Base-by-base conservation (phyloP, 2,113 vertebrate genomes). In the Syrmaticus mikado region DNA sequence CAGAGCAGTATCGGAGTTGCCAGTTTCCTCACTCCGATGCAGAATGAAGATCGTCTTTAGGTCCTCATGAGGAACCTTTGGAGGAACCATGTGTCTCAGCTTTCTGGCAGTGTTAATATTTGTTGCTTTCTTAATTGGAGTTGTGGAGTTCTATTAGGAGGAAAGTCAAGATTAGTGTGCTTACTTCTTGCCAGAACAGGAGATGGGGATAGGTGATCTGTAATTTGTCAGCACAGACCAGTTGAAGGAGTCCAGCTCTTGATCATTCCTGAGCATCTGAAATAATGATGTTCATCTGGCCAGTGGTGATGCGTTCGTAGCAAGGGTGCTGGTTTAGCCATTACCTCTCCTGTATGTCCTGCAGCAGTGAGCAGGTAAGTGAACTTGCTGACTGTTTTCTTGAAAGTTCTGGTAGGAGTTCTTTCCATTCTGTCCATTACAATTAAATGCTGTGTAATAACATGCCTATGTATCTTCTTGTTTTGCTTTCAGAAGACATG, bases 311-410 rank as follows among this genome's bases (percentile, higher is more conserved):
- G 5, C 8, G 1, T 66, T 91, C 1, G 0, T n/a, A 50, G 21
- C 32, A 82, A 82, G 57, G 25, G 66, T 82, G 45, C 32, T 0
- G 1, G 14, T 19, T 30, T 75, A 60, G 10, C 40, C 45, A 8
- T 50, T 32, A 8, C 13, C 21, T 64, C 2, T 34, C 3, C 5
- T 36, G 12, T 0, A 0, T 17, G 6, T 65, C 48, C 48, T 2
- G 4, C 0, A 1, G 21, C 22, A 46, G 17, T 34, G 43, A 93
- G 48, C 15, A 61, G 11, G 28, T 66, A 53, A 45, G 65, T 76
- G 1, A 57, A 62, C 2, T 86, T 81, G 38, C 0, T 52, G 57
- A 30, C 28, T 25, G 13, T 50, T 91, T 70, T 66, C 13, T 18
- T 74, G 45, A 40, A 91, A 74, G 18, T 28, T 4, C 68, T 46